Conservation (phyloP, 2,113 vertebrate species). For the Gymnobelideus leadbeateri region DNA sequence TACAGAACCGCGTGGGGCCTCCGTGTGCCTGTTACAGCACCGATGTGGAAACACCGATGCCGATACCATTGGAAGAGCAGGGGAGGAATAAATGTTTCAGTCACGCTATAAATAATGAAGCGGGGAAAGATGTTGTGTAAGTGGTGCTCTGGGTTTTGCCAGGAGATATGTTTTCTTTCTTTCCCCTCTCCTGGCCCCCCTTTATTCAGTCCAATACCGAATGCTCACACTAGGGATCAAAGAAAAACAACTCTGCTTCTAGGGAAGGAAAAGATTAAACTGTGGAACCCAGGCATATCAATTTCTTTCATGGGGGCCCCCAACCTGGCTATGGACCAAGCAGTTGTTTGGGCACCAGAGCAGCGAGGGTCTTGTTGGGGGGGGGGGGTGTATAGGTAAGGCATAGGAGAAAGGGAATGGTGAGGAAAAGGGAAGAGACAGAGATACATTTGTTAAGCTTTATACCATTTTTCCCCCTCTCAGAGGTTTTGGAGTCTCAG, state of each 20-base stretch:
- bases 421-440: neutral
- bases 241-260: slow-evolving; percentile 61
- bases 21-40: slow-evolving; percentile 31
- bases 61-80: slow-evolving; percentile 56
- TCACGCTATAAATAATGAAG: slow-evolving; percentile 94
- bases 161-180: slow-evolving; percentile 85
- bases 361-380: neutral
- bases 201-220: slow-evolving; percentile 57
- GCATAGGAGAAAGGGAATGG: neutral
- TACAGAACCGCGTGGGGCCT: neutral
- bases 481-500: neutral
- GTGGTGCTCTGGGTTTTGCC: slow-evolving; percentile 90
- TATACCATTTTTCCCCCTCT: neutral
- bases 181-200: neutral
- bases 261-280: slow-evolving; percentile 71
- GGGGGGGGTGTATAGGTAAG: neutral
- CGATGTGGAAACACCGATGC: neutral
- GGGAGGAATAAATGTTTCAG: slow-evolving; percentile 94
- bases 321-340: neutral
- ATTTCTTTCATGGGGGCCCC: neutral
- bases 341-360: neutral
- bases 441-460: neutral
- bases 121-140: slow-evolving; percentile 87
- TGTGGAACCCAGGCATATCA: slow-evolving; percentile 70
- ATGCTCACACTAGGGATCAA: slow-evolving; percentile 57